Conservation (phyloP, 2,888 invertebrate genomes). For the Leptopilina syphax region DNA sequence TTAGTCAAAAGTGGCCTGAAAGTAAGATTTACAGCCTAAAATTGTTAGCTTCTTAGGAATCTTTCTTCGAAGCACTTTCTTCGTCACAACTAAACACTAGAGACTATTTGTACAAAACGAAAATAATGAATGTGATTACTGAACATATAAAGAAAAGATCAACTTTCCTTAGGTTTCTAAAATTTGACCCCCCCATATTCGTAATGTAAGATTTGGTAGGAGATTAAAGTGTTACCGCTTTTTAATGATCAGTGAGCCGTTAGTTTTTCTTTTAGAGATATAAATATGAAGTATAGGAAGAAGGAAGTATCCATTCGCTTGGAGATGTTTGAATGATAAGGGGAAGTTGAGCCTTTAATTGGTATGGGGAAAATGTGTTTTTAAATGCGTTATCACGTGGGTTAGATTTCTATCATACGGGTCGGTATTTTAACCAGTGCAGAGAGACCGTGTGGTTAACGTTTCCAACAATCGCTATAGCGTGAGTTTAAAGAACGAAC, state of each 20-base stretch:
- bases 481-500: conserved; percentile 34
- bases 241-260: background rate
- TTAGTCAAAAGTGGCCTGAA: no score
- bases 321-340: background rate
- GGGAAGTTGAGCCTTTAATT: conserved; percentile 7
- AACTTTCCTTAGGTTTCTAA: no score
- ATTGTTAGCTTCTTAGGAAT: no score
- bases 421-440: conserved; percentile 17
- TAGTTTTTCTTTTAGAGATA: background rate
- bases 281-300: background rate
- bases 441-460: conserved; percentile 27
- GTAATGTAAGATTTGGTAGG: background rate
- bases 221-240: background rate
- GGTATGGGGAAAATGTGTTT: conserved; percentile 15
- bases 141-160: no score
- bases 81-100: no score
- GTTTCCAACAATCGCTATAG: conserved; percentile 25
- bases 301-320: conserved; percentile 5
- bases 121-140: no score
- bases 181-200: no score
- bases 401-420: conserved; percentile 23
- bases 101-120: no score
- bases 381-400: conserved; percentile 33
- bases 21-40: no score
- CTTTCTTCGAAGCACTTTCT: no score